Evolutionary conservation across 2,888 invertebrate species (phyloP).

Genomic region (Mythimna pallens): DNA sequence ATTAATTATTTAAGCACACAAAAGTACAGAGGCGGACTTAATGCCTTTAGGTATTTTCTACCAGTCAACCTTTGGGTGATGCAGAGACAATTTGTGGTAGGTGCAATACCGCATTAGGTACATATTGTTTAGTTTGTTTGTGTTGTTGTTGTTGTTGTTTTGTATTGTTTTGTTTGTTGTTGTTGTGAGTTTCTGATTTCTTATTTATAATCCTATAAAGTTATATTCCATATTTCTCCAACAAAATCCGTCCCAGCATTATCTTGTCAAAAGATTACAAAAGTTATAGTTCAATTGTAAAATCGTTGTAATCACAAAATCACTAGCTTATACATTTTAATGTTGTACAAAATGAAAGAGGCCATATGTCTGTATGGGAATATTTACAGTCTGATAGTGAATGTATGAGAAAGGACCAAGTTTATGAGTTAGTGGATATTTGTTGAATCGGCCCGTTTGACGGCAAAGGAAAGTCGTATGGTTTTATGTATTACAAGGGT

Average conservation of each 20-base stretch:
- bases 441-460: slow-evolving; percentile 48
- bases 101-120: no score
- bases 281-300: slow-evolving; percentile 59
- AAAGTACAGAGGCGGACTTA: no score
- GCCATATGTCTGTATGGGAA: slow-evolving; percentile 59
- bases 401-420: slow-evolving; percentile 66
- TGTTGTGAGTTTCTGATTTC: no score
- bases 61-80: no score
- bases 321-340: slow-evolving; percentile 67
- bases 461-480: slow-evolving; percentile 57
- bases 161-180: no score
- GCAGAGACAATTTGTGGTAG: no score
- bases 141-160: no score
- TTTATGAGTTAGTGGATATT: slow-evolving; percentile 65
- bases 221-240: not conserved
- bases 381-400: slow-evolving; percentile 67
- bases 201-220: not conserved
- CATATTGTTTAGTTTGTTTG: no score
- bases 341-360: slow-evolving; percentile 65
- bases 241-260: slow-evolving; percentile 26
- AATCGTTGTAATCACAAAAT: slow-evolving; percentile 53
- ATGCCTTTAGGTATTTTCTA: no score
- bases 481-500: slow-evolving; percentile 43
- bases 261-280: slow-evolving; percentile 47
- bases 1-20: no score